phyloP scores from a whole-genome alignment of 2,888 invertebrate species.

The Oxytorus armatus region DNA sequence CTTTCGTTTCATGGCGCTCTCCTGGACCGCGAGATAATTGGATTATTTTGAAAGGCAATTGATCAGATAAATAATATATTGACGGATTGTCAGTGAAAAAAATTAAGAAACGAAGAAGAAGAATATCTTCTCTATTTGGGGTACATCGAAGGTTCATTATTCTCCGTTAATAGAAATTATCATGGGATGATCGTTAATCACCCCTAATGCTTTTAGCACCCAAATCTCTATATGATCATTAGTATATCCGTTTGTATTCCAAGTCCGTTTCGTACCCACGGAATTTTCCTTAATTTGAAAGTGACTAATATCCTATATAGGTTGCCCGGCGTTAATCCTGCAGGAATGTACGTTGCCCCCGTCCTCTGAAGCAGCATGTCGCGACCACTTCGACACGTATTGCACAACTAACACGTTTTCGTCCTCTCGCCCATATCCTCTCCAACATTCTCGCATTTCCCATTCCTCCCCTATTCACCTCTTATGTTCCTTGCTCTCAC shows the following conservation, averaged over 20 bases:
- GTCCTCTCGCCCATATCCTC: conserved; percentile 18
- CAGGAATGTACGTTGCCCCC: conserved; percentile 5
- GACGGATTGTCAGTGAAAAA: too few species aligned
- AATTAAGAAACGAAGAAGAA: too few species aligned
- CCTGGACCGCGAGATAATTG: too few species aligned
- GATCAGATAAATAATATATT: too few species aligned
- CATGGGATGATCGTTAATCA: conserved; percentile 28
- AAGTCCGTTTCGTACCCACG: background rate
- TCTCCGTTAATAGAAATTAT: too few species aligned
- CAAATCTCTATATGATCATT: background rate
- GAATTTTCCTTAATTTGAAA: conserved; percentile 56
- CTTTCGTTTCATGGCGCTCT: too few species aligned
- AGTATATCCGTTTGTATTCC: background rate
- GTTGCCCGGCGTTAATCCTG: conserved; percentile 13
- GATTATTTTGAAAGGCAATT: too few species aligned
- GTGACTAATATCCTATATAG: conserved; percentile 41
- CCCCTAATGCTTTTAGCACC: conserved; percentile 4
- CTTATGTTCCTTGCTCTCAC: conserved; percentile 13
- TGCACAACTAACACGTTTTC: conserved; percentile 41
- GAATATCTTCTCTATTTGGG: too few species aligned
- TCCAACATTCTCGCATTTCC: conserved; percentile 38
- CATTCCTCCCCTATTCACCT: background rate
- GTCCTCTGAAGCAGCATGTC: conserved; percentile 26
- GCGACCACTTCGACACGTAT: conserved; percentile 63
- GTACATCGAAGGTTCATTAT: too few species aligned